phyloP scores from a whole-genome alignment of 2,888 invertebrate species.

The Spodoptera exigua region DNA sequence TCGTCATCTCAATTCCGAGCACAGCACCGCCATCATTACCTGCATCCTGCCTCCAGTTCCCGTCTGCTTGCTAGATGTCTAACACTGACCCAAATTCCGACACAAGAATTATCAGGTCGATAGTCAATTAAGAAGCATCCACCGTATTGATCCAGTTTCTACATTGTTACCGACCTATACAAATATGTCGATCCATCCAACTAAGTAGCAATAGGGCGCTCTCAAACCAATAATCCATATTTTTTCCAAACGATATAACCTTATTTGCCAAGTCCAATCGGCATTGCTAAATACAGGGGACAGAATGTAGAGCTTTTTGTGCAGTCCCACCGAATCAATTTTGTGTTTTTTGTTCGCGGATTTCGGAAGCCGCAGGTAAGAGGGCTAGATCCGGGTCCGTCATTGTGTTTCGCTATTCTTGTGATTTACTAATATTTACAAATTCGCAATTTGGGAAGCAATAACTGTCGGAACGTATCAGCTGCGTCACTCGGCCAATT shows the following conservation, averaged over 20 bases:
- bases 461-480: slow-evolving; percentile 85
- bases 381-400: slow-evolving; percentile 84
- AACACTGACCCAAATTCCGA: slow-evolving; percentile 83
- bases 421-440: slow-evolving; percentile 84
- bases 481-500: slow-evolving; percentile 81
- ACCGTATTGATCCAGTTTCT: slow-evolving; percentile 64
- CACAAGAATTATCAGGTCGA: slow-evolving; percentile 76
- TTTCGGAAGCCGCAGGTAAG: slow-evolving; percentile 89
- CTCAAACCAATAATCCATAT: slow-evolving; percentile 79
- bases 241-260: slow-evolving; percentile 84
- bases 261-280: slow-evolving; percentile 83
- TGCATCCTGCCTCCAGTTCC: slow-evolving; percentile 78
- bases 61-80: slow-evolving; percentile 63
- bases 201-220: slow-evolving; percentile 59
- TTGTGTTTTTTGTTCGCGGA: slow-evolving; percentile 81
- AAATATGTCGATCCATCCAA: slow-evolving; percentile 42
- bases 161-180: slow-evolving; percentile 56
- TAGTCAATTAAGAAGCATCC: slow-evolving; percentile 74
- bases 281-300: slow-evolving; percentile 84
- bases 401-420: slow-evolving; percentile 78
- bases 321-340: slow-evolving; percentile 83
- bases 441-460: slow-evolving; percentile 84
- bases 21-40: slow-evolving; percentile 71
- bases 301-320: slow-evolving; percentile 81
- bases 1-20: slow-evolving; percentile 59